These are phyloP conservation scores for Diorhabda elongata DNA, from an alignment of 1,140 invertebrate genomes.

Conservation along the genomic window DNA sequence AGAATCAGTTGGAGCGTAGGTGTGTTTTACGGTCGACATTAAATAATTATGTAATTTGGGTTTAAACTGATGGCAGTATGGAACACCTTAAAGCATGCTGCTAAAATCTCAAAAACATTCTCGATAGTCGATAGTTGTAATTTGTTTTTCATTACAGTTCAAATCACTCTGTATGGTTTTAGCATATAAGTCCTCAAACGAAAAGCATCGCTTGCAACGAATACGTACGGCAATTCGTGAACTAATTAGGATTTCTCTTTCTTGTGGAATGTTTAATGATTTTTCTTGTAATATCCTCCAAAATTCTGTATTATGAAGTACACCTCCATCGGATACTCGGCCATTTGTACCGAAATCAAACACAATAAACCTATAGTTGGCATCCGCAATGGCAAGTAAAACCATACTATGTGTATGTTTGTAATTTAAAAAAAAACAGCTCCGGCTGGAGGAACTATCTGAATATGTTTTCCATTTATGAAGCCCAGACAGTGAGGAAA, in stretches of 20 bases:
- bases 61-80: constrained; percentile 13
- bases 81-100: constrained; percentile 15
- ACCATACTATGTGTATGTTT: constrained; percentile 49
- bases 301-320: constrained; percentile 12
- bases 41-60: constrained; percentile 14
- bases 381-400: constrained; percentile 50
- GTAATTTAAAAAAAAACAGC: constrained; percentile 50
- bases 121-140: constrained; percentile 1
- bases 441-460: constrained; percentile 17
- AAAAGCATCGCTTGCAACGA: constrained; percentile 17
- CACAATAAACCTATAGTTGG: constrained; percentile 48
- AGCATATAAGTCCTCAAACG: constrained; percentile 14
- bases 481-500: constrained; percentile 10
- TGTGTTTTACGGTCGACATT: constrained; percentile 9
- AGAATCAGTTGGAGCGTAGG: constrained; percentile 2
- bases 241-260: background rate
- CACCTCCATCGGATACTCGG: constrained; percentile 11
- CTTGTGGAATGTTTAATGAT: constrained; percentile 12
- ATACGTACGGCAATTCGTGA: constrained; percentile 14
- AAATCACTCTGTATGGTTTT: constrained; percentile 11
- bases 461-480: constrained; percentile 29
- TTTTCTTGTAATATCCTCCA: background rate
- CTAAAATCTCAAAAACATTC: constrained; percentile 13
- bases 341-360: constrained; percentile 20
- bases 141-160: background rate